Base-by-base conservation (phyloP, 1,140 invertebrate species). In the Drosophila bipectinata region DNA sequence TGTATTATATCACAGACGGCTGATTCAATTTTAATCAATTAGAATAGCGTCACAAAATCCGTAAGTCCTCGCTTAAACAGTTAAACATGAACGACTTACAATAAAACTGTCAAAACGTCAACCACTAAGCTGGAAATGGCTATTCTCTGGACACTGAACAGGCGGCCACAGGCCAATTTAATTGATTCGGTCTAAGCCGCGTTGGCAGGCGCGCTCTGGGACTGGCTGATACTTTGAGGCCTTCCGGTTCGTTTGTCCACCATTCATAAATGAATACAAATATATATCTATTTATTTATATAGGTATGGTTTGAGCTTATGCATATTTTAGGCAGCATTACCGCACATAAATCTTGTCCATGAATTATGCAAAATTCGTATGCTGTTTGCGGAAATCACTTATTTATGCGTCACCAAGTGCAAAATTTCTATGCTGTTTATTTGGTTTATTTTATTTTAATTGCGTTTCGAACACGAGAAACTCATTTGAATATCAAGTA, bases 51-150 rank as follows among this genome's bases (percentile, higher is more conserved):
- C 41, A 34, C 15, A 14, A 48, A 66, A 53, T 44, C 41, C 5
- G 15, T 57, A 75, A 68, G 73, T 59, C 69, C 62, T 9, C 14
- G 60, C 63, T 44, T 71, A 66, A 75, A 64, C 77, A 55, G 59
- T 61, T 39, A 67, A 59, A 73, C 66, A 62, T 45, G 62, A 60
- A 37, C 45, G 60, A 64, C 48, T 73, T 68, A 78, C 82, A 85
- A 78, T 85, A 85, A 82, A 87, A 82, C 74, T 85, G 81, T 85
- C 81, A 79, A 82, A 77, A 87, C 68, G 82, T 87, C 81, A 78
- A 60, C 81, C 82, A 72, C 78, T 76, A 87, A 87, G 83, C 83
- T 69, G 60, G 39, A 81, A 79, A 67, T 72, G 67, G 74, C 76
- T 66, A 24, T 44, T 45, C 24, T 18, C 39, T 63, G 79, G 69